Percentiles rank a stretch among this genome's conserved stretches.
These are phyloP conservation scores for Sarcophaga bullata DNA, from an alignment of 1,140 invertebrate genomes.

Conservation along the genomic window DNA sequence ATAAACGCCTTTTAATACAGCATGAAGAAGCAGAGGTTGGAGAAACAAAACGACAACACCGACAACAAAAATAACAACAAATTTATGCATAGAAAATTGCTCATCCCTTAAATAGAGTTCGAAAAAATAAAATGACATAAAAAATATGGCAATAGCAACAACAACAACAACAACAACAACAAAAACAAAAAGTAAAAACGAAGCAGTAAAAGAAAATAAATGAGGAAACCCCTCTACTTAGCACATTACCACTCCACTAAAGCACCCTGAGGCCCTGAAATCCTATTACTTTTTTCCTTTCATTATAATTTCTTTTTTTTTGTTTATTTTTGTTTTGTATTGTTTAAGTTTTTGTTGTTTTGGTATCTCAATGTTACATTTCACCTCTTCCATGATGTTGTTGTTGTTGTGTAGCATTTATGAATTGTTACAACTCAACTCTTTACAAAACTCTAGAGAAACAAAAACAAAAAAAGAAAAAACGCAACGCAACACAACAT, in stretches of 20 bases:
- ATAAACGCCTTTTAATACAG: no score
- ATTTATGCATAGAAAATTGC: slow-evolving; percentile 4
- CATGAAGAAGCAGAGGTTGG: no score
- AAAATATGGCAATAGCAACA: no score
- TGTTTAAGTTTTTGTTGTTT: not conserved
- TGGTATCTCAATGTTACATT: not conserved
- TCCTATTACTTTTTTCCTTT: not conserved
- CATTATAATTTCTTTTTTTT: no score
- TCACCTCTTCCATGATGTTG: not conserved
- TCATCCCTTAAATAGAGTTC: not conserved
- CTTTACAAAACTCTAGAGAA: no score
- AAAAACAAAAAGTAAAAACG: no score
- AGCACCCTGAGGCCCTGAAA: not conserved
- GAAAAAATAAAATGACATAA: not conserved
- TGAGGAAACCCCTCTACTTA: slow-evolving; percentile 13
- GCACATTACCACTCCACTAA: not conserved
- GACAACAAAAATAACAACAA: not conserved
- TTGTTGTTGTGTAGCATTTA: slow-evolving; percentile 5
- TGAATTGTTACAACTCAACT: slow-evolving; percentile 3
- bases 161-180: no score
- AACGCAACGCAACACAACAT: no score
- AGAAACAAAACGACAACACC: no score
- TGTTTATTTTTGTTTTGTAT: not conserved
- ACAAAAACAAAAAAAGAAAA: no score
- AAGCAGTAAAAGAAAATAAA: not conserved